Evolutionary conservation across 2,113 vertebrate species (phyloP).

Genomic region (Rattus rattus): DNA sequence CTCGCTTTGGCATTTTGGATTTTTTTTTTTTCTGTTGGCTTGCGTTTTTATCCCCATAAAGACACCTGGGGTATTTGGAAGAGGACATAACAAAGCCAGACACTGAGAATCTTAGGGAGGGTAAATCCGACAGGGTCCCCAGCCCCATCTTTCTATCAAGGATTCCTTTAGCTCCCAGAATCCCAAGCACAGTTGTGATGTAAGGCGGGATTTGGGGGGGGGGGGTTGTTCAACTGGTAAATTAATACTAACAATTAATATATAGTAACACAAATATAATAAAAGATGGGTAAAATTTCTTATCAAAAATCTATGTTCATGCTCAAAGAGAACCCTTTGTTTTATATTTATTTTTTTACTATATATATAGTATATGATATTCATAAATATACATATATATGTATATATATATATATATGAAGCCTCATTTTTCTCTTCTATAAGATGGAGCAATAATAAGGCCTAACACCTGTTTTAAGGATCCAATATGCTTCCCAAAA

Average conservation of each 20-base stretch:
- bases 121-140: background rate
- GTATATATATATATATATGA: background rate
- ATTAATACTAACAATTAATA: background rate
- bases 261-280: background rate
- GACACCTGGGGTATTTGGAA: background rate
- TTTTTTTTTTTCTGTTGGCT: background rate
- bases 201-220: too few relatives aligned
- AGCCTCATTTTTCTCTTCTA: constrained; percentile 35
- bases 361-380: background rate
- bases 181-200: background rate
- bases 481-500: constrained; percentile 31
- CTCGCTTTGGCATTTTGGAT: background rate
- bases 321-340: background rate
- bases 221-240: background rate
- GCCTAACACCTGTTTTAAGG: background rate
- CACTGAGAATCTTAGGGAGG: background rate
- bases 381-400: too few relatives aligned
- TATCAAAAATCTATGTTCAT: background rate
- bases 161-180: background rate
- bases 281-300: background rate
- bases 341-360: background rate
- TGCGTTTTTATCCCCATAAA: background rate
- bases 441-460: constrained; percentile 41
- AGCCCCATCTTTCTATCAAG: fast-evolving
- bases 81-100: background rate